Conservation (phyloP, 2,113 vertebrate species). For the Buteo buteo region DNA sequence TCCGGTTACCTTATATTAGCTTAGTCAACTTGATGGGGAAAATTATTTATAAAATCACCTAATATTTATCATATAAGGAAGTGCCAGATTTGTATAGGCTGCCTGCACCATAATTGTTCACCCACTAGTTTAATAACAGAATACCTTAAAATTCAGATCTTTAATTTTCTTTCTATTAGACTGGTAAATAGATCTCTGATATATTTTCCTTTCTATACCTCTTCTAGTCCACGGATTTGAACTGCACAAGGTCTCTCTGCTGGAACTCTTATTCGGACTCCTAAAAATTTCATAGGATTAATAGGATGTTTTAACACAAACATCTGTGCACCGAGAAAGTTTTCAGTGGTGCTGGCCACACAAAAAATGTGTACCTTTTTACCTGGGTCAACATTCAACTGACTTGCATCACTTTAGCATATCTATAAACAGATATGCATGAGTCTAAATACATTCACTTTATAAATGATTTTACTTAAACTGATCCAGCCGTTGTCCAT, state of each 20-base stretch:
- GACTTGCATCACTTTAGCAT: background rate
- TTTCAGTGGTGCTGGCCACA: background rate
- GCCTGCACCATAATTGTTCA: background rate
- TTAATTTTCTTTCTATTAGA: background rate
- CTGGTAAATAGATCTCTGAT: background rate
- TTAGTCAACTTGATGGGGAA: background rate
- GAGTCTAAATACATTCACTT: background rate
- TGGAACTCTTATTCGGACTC: background rate
- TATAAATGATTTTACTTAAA: background rate
- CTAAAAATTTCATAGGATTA: background rate
- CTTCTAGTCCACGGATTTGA: background rate
- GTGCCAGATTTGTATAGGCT: background rate
- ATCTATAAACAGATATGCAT: background rate
- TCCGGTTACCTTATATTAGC: background rate
- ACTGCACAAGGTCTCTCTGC: background rate
- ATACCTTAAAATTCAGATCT: background rate
- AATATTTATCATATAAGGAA: background rate
- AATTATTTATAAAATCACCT: background rate
- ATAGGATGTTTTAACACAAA: background rate
- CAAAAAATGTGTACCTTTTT: background rate
- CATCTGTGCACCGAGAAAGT: background rate
- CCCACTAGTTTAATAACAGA: background rate
- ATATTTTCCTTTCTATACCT: background rate
- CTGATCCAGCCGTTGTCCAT: background rate
- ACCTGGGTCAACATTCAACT: background rate